Conservation (phyloP, 2,888 invertebrate species). For the Pachliopta kotzebuea region DNA sequence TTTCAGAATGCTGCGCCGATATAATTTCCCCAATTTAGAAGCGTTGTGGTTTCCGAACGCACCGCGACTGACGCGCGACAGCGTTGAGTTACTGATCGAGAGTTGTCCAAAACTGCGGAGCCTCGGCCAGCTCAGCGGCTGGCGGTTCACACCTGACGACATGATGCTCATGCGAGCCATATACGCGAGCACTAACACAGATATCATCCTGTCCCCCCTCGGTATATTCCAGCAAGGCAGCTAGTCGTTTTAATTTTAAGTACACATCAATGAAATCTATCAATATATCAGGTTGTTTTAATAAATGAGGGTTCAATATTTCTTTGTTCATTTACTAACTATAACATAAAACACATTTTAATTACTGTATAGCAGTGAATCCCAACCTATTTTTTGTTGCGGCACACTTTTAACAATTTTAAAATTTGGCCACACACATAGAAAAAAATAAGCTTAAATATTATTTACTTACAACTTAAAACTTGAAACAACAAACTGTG, state of each 20-base stretch:
- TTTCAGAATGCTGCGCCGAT: constrained; percentile 83
- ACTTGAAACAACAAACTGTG: too few species aligned
- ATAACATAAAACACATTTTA: too few species aligned
- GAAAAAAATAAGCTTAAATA: too few species aligned
- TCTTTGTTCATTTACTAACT: background rate
- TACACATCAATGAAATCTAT: background rate
- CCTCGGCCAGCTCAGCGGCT: constrained; percentile 84
- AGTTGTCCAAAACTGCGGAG: constrained; percentile 83
- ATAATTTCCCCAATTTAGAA: constrained; percentile 83
- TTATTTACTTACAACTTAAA: too few species aligned
- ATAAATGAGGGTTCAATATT: background rate
- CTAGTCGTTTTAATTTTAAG: constrained; percentile 26
- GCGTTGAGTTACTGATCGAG: constrained; percentile 84
- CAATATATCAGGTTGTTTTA: background rate
- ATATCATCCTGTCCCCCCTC: constrained; percentile 82
- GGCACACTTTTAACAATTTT: too few species aligned
- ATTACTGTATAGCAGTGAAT: too few species aligned
- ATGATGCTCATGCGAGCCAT: constrained; percentile 83
- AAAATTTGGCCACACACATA: too few species aligned
- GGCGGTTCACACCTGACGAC: constrained; percentile 84
- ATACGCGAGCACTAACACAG: constrained; percentile 83
- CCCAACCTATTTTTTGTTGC: too few species aligned
- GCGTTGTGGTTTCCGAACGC: constrained; percentile 86
- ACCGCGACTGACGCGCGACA: constrained; percentile 80
- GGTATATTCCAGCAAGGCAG: constrained; percentile 74